Percentiles rank a stretch among this genome's conserved stretches.
Evolutionary conservation across 2,797 vertebrate species (phyloP).

Genomic region (Micropoecilia bifurca): DNA sequence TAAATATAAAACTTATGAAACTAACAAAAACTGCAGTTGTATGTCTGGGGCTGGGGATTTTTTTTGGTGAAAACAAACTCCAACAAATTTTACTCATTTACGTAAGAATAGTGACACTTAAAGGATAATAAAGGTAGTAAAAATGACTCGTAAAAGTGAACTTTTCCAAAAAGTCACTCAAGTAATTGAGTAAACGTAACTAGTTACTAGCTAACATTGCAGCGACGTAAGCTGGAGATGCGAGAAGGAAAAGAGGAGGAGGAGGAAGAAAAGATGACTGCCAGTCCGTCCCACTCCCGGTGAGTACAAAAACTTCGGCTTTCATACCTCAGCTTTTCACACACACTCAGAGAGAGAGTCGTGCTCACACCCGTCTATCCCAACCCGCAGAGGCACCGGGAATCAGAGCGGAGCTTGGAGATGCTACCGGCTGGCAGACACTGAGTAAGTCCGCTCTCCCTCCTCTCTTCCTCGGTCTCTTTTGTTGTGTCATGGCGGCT

Average conservation of each 20-base stretch:
- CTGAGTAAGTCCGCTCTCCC: constrained; percentile 61
- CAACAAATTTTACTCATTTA: no score
- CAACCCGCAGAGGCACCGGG: constrained; percentile 18
- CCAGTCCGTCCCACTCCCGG: constrained; percentile 63
- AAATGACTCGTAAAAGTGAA: no score
- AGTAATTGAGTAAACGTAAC: no score
- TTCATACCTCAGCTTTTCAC: constrained; percentile 64
- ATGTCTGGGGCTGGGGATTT: no score
- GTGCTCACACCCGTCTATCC: constrained; percentile 37
- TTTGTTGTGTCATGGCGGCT: constrained; percentile 42
- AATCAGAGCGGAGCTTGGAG: constrained; percentile 40
- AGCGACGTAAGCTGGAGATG: constrained; percentile 1
- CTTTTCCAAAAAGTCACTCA: no score
- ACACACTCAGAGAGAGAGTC: constrained; percentile 32
- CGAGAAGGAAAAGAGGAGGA: constrained; percentile 18
- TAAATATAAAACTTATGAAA: no score
- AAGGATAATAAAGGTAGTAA: no score
- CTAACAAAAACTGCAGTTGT: no score
- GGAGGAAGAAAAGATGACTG: constrained; percentile 33
- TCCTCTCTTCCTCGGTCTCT: constrained; percentile 27
- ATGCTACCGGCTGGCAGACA: constrained; percentile 57
- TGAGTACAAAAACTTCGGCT: constrained; percentile 63
- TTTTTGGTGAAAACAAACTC: no score
- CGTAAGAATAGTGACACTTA: no score
- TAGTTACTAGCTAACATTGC: no score